Conservation (phyloP, 2,888 invertebrate genomes). For the Euclidia mi region DNA sequence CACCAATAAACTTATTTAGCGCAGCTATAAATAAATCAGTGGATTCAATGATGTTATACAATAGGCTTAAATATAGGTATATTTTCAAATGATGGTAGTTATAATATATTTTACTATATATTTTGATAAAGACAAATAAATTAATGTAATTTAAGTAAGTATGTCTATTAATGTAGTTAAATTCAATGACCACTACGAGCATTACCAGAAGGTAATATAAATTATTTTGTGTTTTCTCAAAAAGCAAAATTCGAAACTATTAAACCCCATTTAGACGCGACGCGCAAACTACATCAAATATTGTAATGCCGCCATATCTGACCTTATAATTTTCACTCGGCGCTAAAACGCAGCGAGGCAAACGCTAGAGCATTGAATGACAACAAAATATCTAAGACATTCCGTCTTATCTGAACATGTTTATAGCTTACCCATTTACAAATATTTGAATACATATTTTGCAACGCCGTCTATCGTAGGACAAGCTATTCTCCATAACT, state of each 20-base stretch:
- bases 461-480: slow-evolving; percentile 64
- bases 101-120: background rate
- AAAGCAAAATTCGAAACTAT: too few species aligned
- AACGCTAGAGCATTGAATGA: slow-evolving; percentile 46
- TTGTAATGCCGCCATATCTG: background rate
- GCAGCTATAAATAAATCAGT: slow-evolving; percentile 1
- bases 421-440: slow-evolving; percentile 72
- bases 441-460: slow-evolving; percentile 77
- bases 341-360: slow-evolving; percentile 25
- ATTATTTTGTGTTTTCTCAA: too few species aligned
- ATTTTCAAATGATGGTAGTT: too few species aligned
- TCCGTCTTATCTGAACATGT: slow-evolving; percentile 65
- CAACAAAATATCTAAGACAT: slow-evolving; percentile 62
- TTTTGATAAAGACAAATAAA: background rate
- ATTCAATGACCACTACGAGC: too few species aligned
- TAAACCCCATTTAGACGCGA: too few species aligned
- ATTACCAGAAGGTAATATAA: too few species aligned
- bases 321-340: slow-evolving; percentile 18
- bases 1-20: slow-evolving; percentile 5
- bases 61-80: too few species aligned
- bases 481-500: slow-evolving; percentile 61
- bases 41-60: background rate
- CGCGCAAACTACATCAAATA: too few species aligned
- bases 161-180: too few species aligned
- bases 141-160: slow-evolving; percentile 6